Percentiles rank a stretch among this genome's conserved stretches.
Evolutionary conservation across 2,113 vertebrate genomes (phyloP).

Genomic region (Silurus meridionalis): DNA sequence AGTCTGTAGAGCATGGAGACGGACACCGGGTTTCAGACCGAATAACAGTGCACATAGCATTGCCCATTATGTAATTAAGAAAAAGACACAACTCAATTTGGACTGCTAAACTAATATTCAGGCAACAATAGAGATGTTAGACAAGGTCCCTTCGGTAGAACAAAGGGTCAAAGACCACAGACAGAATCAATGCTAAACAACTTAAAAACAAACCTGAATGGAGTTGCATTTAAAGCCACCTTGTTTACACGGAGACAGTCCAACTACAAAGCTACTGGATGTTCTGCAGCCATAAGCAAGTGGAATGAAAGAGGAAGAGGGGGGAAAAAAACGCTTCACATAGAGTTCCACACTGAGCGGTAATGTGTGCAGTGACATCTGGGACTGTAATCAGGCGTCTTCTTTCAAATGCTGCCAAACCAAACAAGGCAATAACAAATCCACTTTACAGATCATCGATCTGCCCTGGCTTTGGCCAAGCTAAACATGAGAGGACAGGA

Average conservation of each 20-base stretch:
- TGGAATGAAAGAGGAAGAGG: constrained; percentile 20
- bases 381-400: constrained; percentile 93
- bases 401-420: constrained; percentile 99
- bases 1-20: not conserved
- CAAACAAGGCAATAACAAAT: constrained; percentile 99
- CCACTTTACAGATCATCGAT: constrained; percentile 99
- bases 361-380: constrained; percentile 95
- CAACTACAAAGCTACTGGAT: constrained; percentile 41
- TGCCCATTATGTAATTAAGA: constrained; percentile 44
- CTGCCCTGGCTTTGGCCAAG: constrained; percentile 87
- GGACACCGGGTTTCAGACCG: constrained; percentile 6
- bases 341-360: constrained; percentile 76
- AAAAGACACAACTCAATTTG: constrained; percentile 35
- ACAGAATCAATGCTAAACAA: constrained; percentile 52
- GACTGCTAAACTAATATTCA: constrained; percentile 47
- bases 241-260: constrained; percentile 32
- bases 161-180: constrained; percentile 49
- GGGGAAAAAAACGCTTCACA: constrained; percentile 57
- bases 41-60: constrained; percentile 14
- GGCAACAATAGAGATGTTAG: constrained; percentile 45
- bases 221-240: constrained; percentile 39
- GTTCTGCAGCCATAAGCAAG: constrained; percentile 33
- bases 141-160: constrained; percentile 33
- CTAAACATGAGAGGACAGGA: constrained; percentile 87
- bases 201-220: constrained; percentile 38